These are phyloP conservation scores for Galleria mellonella DNA, from an alignment of 1,140 invertebrate species.

Conservation along the genomic window DNA sequence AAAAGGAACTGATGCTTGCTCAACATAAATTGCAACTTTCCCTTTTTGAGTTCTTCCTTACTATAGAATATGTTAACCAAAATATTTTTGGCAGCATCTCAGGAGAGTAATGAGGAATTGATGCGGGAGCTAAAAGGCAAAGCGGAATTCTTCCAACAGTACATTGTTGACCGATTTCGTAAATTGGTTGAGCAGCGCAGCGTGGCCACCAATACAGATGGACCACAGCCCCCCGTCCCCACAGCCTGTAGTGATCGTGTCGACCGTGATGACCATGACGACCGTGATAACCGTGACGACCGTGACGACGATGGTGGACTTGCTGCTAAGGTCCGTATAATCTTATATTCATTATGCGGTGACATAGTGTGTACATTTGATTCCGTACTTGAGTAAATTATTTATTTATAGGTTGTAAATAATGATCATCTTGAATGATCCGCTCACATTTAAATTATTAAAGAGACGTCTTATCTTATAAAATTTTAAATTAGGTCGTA, in stretches of 20 bases:
- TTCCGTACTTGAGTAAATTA: too few species aligned
- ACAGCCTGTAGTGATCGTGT: neutral
- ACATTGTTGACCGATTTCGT: conserved; percentile 58
- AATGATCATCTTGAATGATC: too few species aligned
- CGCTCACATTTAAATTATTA: too few species aligned
- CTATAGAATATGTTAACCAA: too few species aligned
- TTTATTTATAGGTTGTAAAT: too few species aligned
- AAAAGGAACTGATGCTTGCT: too few species aligned
- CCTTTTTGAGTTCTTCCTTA: too few species aligned
- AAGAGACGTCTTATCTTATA: too few species aligned
- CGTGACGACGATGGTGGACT: conserved; percentile 29
- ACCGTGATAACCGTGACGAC: conserved; percentile 4
- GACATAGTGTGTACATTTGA: too few species aligned
- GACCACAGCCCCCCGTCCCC: neutral
- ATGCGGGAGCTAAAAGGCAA: conserved; percentile 73
- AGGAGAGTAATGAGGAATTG: conserved; percentile 64
- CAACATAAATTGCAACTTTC: too few species aligned
- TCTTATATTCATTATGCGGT: too few species aligned
- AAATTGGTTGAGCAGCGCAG: conserved; percentile 38
- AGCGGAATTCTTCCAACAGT: conserved; percentile 73
- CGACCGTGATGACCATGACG: conserved; percentile 10
- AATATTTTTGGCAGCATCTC: conserved; percentile 33
- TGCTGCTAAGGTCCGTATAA: conserved; percentile 38
- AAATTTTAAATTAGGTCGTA: too few species aligned
- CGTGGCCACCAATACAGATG: conserved; percentile 47